These are phyloP conservation scores for Rhogogaster chlorosoma DNA, from an alignment of 2,888 invertebrate species.

Conservation along the genomic window DNA sequence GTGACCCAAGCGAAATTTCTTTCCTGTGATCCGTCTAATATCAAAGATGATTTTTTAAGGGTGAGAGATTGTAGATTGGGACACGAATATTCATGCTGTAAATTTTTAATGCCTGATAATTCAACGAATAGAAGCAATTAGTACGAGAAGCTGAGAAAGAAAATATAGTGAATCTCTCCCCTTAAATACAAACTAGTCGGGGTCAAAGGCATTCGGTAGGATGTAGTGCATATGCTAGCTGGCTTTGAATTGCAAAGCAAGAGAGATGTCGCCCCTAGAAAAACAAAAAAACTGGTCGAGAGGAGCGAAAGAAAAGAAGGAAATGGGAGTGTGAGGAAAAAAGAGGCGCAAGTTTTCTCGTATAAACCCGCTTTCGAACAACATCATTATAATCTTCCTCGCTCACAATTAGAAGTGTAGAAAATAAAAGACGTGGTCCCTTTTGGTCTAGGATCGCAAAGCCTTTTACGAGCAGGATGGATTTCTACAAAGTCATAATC, in stretches of 20 bases:
- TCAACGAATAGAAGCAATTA: not conserved
- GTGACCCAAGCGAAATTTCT: no score
- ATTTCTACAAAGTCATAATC: not conserved
- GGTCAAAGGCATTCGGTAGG: not conserved
- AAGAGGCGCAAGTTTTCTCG: not conserved
- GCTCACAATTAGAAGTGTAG: not conserved
- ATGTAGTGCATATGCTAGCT: not conserved
- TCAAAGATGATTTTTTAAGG: no score
- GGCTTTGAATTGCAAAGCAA: not conserved
- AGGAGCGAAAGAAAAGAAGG: not conserved
- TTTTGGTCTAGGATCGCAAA: conserved; percentile 14
- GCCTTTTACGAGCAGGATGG: not conserved
- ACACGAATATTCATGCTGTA: no score
- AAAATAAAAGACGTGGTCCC: not conserved
- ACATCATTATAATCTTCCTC: conserved; percentile 24
- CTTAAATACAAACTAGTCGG: not conserved
- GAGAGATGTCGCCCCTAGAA: not conserved
- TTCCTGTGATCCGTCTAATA: no score
- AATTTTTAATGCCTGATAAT: not conserved
- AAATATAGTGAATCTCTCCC: not conserved
- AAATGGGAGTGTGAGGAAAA: not conserved
- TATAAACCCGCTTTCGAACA: conserved; percentile 16
- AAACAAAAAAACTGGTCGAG: not conserved
- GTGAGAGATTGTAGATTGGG: no score
- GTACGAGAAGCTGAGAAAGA: not conserved